Evolutionary conservation across 2,888 invertebrate species (phyloP).

Genomic region (Epinotia ramella): DNA sequence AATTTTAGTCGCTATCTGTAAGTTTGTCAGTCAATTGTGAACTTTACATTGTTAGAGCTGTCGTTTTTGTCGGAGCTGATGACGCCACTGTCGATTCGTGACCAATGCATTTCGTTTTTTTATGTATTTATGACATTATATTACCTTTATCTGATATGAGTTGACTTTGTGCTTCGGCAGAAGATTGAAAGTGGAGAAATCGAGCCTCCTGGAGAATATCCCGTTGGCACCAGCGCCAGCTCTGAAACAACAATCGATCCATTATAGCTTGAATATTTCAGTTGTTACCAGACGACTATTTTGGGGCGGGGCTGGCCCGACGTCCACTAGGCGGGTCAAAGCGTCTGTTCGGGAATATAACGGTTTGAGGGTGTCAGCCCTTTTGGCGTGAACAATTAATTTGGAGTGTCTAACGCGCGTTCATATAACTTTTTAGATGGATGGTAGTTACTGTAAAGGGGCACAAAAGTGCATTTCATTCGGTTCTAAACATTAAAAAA

Average conservation of each 20-base stretch:
- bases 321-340: slow-evolving; percentile 34
- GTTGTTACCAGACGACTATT: slow-evolving; percentile 28
- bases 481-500: no score
- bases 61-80: slow-evolving; percentile 18
- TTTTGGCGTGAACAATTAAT: slow-evolving; percentile 30
- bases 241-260: slow-evolving; percentile 82
- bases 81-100: slow-evolving; percentile 23
- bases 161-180: slow-evolving; percentile 98
- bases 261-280: slow-evolving; percentile 33
- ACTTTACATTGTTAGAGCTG: slow-evolving; percentile 35
- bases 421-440: slow-evolving; percentile 4
- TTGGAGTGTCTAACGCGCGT: slow-evolving; percentile 11
- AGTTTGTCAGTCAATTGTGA: slow-evolving; percentile 13
- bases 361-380: slow-evolving; percentile 26
- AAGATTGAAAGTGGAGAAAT: slow-evolving; percentile 97
- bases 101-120: slow-evolving; percentile 16
- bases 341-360: slow-evolving; percentile 29
- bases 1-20: slow-evolving; percentile 11
- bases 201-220: slow-evolving; percentile 96
- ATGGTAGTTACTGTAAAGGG: no score
- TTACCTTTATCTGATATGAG: slow-evolving; percentile 99
- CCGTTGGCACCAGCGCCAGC: slow-evolving; percentile 95
- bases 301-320: slow-evolving; percentile 22
- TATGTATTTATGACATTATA: slow-evolving; percentile 54
- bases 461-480: no score